Evolutionary conservation across 2,113 vertebrate species (phyloP).

Genomic region (Tachycineta bicolor): DNA sequence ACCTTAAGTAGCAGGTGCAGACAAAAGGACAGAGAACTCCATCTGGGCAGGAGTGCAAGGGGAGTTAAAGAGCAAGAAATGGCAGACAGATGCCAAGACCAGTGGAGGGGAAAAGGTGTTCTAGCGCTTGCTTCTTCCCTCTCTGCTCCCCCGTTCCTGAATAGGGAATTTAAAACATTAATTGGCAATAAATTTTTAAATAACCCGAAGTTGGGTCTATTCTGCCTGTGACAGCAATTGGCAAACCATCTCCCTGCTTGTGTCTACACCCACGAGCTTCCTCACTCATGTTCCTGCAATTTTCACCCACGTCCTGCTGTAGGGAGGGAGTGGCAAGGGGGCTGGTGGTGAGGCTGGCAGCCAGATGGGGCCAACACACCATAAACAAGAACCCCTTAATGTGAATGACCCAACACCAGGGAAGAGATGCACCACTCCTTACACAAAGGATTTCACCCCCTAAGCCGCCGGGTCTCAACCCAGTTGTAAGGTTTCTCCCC

Average conservation of each 20-base stretch:
- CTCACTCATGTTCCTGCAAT: background rate
- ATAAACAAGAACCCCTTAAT: background rate
- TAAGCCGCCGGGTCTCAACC: background rate
- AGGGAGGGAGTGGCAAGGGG: no score
- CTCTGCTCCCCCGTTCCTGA: rapidly evolving
- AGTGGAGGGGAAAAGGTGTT: background rate
- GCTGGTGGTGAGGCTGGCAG: background rate
- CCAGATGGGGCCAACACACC: rapidly evolving
- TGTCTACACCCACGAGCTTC: background rate
- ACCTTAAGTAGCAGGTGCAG: no score
- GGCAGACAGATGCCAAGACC: background rate
- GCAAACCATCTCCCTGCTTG: background rate
- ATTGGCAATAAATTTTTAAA: background rate
- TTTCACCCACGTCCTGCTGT: rapidly evolving
- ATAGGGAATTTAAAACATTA: background rate
- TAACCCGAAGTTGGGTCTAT: background rate
- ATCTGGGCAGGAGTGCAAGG: rapidly evolving
- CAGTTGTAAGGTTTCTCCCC: rapidly evolving
- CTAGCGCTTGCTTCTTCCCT: background rate
- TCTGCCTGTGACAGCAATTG: background rate
- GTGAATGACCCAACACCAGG: background rate
- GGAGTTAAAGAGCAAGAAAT: background rate
- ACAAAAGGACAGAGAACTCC: background rate
- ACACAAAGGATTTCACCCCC: background rate
- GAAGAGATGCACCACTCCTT: background rate